Evolutionary conservation across 1,140 invertebrate species (phyloP).

Genomic region (Cyclargus thomasi): DNA sequence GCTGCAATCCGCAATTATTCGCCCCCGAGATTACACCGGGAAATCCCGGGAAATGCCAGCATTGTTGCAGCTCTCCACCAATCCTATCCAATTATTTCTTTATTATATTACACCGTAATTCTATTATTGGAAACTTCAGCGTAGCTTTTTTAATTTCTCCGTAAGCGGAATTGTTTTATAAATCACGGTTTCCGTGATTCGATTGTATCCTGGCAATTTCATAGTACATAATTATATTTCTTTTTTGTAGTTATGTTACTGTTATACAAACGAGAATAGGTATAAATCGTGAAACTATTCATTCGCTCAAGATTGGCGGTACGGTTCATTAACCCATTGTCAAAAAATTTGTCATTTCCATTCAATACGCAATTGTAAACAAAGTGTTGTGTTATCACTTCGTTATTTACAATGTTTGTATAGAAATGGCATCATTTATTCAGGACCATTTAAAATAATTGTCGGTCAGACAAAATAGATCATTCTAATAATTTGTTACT

Average conservation of each 20-base stretch:
- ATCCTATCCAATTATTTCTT: slow-evolving; percentile 46
- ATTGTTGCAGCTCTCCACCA: slow-evolving; percentile 38
- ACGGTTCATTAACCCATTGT: no score
- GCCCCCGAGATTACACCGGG: slow-evolving; percentile 58
- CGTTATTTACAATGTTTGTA: no score
- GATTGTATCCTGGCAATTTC: slow-evolving; percentile 1
- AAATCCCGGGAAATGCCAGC: slow-evolving; percentile 53
- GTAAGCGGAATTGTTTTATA: not conserved
- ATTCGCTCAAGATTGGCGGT: no score
- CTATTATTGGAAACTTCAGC: slow-evolving; percentile 2
- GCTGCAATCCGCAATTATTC: slow-evolving; percentile 62
- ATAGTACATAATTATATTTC: not conserved
- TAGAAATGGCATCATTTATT: no score
- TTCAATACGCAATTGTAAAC: no score
- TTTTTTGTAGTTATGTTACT: not conserved
- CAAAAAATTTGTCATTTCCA: no score
- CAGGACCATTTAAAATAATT: no score
- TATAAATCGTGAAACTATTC: no score
- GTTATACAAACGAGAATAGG: no score
- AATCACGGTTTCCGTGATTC: not conserved
- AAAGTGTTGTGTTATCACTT: no score
- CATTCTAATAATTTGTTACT: no score
- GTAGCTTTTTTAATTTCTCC: slow-evolving; percentile 5
- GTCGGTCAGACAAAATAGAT: no score
- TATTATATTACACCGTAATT: slow-evolving; percentile 18